Evolutionary conservation across 2,113 vertebrate species (phyloP).

Genomic region (Lanius ludovicianus): DNA sequence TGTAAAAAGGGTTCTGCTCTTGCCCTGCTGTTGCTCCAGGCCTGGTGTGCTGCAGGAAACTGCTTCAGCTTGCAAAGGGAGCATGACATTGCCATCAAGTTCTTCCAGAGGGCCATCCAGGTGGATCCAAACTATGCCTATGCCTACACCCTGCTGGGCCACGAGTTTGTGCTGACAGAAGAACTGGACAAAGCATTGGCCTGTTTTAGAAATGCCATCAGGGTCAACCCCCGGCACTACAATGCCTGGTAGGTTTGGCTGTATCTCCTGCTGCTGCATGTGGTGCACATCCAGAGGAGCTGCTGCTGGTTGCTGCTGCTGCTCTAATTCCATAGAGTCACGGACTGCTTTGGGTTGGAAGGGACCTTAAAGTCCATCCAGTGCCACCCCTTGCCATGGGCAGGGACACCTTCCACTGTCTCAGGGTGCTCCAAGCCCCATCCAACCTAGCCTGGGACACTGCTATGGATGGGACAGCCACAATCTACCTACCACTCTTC

Average conservation of each 20-base stretch:
- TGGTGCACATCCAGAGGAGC: not conserved
- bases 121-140: slow-evolving; percentile 97
- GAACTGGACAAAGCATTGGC: slow-evolving; percentile 95
- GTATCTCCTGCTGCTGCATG: rapidly evolving
- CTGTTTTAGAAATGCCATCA: slow-evolving; percentile 95
- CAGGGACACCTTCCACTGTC: rapidly evolving
- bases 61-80: slow-evolving; percentile 98
- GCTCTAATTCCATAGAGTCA: rapidly evolving
- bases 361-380: not conserved
- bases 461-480: not conserved
- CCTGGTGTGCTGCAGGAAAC: slow-evolving; percentile 98
- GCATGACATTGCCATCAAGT: slow-evolving; percentile 98
- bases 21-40: slow-evolving; percentile 68
- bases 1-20: not conserved
- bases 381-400: not conserved
- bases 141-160: slow-evolving; percentile 94
- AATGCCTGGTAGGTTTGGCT: slow-evolving; percentile 86
- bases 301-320: not conserved
- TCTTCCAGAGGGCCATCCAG: slow-evolving; percentile 98
- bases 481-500: not conserved
- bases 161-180: slow-evolving; percentile 95
- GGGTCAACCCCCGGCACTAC: slow-evolving; percentile 95
- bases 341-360: not conserved
- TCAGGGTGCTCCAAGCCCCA: not conserved
- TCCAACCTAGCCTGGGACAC: not conserved